phyloP scores from a whole-genome alignment of 2,888 invertebrate genomes.

The Oscheius sp. region DNA sequence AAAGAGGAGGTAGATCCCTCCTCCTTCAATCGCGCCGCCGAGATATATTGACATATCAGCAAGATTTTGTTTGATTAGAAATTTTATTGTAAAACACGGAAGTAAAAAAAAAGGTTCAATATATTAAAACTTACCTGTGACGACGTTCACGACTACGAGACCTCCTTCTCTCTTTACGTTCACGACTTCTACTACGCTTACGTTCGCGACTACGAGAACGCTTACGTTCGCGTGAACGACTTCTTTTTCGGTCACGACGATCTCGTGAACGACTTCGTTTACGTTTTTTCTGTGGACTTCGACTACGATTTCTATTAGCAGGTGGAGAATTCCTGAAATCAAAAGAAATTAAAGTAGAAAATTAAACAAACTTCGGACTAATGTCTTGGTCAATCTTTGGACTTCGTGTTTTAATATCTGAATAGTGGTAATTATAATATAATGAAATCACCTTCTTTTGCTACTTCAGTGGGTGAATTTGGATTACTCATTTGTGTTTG shows the following conservation, averaged over 20 bases:
- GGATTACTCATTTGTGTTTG: background rate
- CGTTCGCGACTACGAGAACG: conserved; percentile 8
- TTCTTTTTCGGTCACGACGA: conserved; percentile 9
- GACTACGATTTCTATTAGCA: conserved; percentile 2
- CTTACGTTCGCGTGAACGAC: conserved; percentile 27
- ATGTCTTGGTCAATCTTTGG: no score
- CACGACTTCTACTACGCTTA: conserved; percentile 10
- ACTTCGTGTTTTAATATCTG: background rate
- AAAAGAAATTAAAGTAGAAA: background rate
- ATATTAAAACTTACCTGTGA: conserved; percentile 18
- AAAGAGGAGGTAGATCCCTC: no score
- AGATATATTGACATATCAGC: conserved; percentile 11
- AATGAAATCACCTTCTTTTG: conserved; percentile 1
- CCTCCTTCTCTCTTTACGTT: background rate
- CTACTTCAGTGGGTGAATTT: background rate
- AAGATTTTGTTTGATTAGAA: background rate
- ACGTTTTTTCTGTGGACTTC: conserved; percentile 1
- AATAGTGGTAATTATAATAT: background rate
- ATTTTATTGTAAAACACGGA: background rate
- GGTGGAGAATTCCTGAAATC: background rate
- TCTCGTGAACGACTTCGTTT: conserved; percentile 24
- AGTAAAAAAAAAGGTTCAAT: background rate
- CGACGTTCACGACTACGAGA: conserved; percentile 26
- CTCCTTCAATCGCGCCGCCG: conserved; percentile 3
- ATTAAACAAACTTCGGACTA: background rate